Conservation (phyloP, 2,113 vertebrate species). For the Gobio gobio region DNA sequence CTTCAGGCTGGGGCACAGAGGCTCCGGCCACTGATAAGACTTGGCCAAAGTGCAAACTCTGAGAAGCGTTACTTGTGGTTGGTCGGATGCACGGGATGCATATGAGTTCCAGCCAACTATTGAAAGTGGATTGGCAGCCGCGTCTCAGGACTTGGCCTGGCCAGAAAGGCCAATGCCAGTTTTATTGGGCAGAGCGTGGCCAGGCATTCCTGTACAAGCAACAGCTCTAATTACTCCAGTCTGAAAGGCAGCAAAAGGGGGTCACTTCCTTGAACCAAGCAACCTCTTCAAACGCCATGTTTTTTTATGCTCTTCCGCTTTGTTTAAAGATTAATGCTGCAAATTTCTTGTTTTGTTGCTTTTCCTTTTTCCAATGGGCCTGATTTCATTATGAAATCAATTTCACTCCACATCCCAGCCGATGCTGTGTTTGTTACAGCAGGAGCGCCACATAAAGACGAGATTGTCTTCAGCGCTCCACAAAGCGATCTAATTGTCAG, state of each 20-base stretch:
- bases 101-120: conserved; percentile 74
- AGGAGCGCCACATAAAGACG: conserved; percentile 72
- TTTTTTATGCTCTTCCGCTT: conserved; percentile 14
- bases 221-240: conserved; percentile 77
- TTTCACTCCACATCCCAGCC: conserved; percentile 60
- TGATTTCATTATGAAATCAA: conserved; percentile 57
- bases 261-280: conserved; percentile 71
- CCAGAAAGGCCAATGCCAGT: conserved; percentile 70
- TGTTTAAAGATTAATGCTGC: conserved; percentile 42
- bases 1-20: conserved; percentile 68
- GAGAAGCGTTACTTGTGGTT: conserved; percentile 79
- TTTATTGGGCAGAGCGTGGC: conserved; percentile 71
- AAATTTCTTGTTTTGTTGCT: conserved; percentile 38
- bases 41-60: conserved; percentile 72
- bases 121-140: conserved; percentile 77
- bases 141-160: conserved; percentile 63
- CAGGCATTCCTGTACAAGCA: conserved; percentile 74
- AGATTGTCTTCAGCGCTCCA: conserved; percentile 78
- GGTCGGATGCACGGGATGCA: conserved; percentile 79
- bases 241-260: conserved; percentile 74
- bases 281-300: conserved; percentile 65
- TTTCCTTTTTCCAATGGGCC: conserved; percentile 50
- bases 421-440: conserved; percentile 59
- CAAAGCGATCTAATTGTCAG: conserved; percentile 76
- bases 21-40: conserved; percentile 74